These are phyloP conservation scores for Drosophila murphyi DNA, from an alignment of 1,140 invertebrate species.

Conservation along the genomic window DNA sequence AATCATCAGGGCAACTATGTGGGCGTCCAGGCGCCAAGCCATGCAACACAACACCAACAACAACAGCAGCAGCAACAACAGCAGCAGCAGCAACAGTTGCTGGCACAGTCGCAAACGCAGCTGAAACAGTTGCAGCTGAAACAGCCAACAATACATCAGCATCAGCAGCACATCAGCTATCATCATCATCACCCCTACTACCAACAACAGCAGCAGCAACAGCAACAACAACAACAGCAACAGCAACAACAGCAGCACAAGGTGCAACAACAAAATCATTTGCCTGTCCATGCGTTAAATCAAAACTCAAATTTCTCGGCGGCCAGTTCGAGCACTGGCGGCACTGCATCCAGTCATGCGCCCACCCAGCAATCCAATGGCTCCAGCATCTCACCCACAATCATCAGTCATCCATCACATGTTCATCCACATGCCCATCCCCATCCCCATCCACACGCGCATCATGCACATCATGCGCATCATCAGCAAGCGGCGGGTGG, in stretches of 20 bases:
- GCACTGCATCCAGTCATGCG: slow-evolving; percentile 80
- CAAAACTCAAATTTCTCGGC: slow-evolving; percentile 83
- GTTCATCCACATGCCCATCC: slow-evolving; percentile 1
- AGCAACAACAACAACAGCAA: slow-evolving; percentile 36
- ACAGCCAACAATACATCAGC: slow-evolving; percentile 80
- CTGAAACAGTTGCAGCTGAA: slow-evolving; percentile 78
- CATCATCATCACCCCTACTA: slow-evolving; percentile 80
- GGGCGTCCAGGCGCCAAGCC: slow-evolving; percentile 28
- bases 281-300: slow-evolving; percentile 77
- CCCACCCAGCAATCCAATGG: slow-evolving; percentile 80
- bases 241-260: slow-evolving; percentile 33
- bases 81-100: slow-evolving; percentile 62
- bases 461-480: background rate
- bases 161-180: slow-evolving; percentile 76
- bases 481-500: slow-evolving; percentile 15
- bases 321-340: slow-evolving; percentile 78
- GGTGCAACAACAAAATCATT: slow-evolving; percentile 50
- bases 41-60: slow-evolving; percentile 21
- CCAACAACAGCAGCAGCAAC: slow-evolving; percentile 63
- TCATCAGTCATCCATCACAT: slow-evolving; percentile 41
- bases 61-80: slow-evolving; percentile 45
- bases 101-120: slow-evolving; percentile 74
- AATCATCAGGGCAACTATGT: slow-evolving; percentile 76
- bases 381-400: slow-evolving; percentile 77
- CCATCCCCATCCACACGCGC: background rate